These are phyloP conservation scores for Platycercus adscitus DNA, from an alignment of 2,113 vertebrate species.

Conservation along the genomic window DNA sequence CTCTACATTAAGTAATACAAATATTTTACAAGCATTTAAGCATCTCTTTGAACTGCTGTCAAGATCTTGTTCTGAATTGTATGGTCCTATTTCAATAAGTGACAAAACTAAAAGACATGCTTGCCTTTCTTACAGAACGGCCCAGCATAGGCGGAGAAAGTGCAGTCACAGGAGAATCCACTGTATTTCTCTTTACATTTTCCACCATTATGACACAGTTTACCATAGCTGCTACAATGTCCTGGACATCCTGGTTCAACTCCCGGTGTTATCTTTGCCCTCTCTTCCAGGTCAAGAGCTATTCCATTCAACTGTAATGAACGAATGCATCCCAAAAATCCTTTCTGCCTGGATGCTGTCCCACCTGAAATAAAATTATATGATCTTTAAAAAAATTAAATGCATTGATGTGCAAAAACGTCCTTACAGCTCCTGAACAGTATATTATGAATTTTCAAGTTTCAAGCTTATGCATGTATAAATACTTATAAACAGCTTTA, in stretches of 20 bases:
- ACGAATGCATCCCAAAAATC: slow-evolving; percentile 92
- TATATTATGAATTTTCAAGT: not conserved
- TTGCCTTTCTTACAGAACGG: slow-evolving; percentile 90
- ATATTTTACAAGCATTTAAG: not conserved
- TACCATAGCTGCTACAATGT: slow-evolving; percentile 93
- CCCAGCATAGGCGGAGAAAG: slow-evolving; percentile 82
- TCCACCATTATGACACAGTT: slow-evolving; percentile 87
- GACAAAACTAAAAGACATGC: not conserved
- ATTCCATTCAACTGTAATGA: slow-evolving; percentile 89
- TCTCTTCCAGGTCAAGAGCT: slow-evolving; percentile 87
- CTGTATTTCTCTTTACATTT: slow-evolving; percentile 83
- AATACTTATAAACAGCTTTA: not conserved
- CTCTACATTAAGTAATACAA: not conserved
- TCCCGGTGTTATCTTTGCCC: slow-evolving; percentile 89
- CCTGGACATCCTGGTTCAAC: slow-evolving; percentile 90
- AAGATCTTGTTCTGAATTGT: not conserved
- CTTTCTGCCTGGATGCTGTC: slow-evolving; percentile 92
- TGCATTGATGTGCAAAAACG: not conserved
- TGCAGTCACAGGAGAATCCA: slow-evolving; percentile 90
- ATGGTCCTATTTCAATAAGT: not conserved
- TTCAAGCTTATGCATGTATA: not conserved
- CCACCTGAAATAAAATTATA: slow-evolving; percentile 80
- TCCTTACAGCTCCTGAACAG: not conserved
- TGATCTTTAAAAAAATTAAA: not conserved
- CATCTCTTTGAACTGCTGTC: not conserved